Evolutionary conservation across 2,888 invertebrate genomes (phyloP), one percentile per base, ranked within the genome.

Genomic region (Sinhomidia bicolor): DNA sequence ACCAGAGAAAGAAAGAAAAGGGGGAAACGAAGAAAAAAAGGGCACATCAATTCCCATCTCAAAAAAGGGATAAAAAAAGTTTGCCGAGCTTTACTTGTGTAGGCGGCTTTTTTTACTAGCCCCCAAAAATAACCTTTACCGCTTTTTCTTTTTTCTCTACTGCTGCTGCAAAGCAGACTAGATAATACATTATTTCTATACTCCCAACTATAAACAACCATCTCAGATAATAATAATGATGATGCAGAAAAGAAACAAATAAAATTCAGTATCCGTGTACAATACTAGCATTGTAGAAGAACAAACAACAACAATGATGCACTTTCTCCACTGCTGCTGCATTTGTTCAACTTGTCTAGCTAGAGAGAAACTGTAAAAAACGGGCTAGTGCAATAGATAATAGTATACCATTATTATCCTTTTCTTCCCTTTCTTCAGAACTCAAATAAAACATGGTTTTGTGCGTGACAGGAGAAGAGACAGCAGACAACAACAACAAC

Each of bases 31-130:
- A 44, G 81, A 32, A 81, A 26, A 23, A 65, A 65, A 62, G 76
- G 65, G 78, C 71, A 81, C 82, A 88, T 87, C 81, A 81, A 81
- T 87, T 81, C 74, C 54, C 47, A 32, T 62, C 44, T 57, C 3
- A 23, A 60, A 60, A 80, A 47, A 4, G 47, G 74, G 86, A 65
- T 47, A 68, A 41, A 86, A 41, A 86, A 86, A 57, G 71, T 57
- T n/a, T 79, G 36, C 10, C 5, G 1, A 57, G 23, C 12, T 76
- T 9, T 29, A 47, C 17, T n/a, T n/a, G 74, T 23, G 74, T n/a
- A 17, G 12, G 4, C 32, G 2, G 14, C 14, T 6, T 57, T 57
- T 6, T 57, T n/a, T 51, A 51, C 51, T 51, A 51, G 1, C 51
- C n/a, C n/a, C n/a, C n/a, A n/a, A n/a, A n/a, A n/a, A n/a, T n/a